Base-by-base conservation (phyloP, 2,113 vertebrate species). In the Piaya cayana region DNA sequence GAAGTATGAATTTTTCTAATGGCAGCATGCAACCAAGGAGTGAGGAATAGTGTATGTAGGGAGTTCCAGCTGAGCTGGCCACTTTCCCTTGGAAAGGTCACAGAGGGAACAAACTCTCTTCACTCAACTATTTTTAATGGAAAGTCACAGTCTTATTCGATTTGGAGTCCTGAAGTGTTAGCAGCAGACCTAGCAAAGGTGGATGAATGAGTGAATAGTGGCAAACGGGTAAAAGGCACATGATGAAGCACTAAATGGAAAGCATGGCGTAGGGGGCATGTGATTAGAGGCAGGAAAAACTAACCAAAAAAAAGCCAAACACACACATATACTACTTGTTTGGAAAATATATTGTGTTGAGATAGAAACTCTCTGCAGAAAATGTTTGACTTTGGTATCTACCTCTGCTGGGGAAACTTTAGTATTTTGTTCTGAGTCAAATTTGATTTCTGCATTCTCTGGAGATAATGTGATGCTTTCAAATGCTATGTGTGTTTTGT, bases 41-140 rank as follows among this genome's bases (percentile, higher is more conserved):
- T 45, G 53, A 82, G 7, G 6, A 68, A 8, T 37, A 6, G 9
- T 58, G 10, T 2, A 1, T 9, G 2, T 9, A 1, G 8, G 45
- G 55, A 25, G 7, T 80, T 83, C 14, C n/a, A 67, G 21, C 15
- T 62, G 63, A 82, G 58, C 19, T 88, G 49, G 9, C 21, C n/a
- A 15, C 13, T 7, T 11, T 86, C 29, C 16, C 21, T 2, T 36
- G 45, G 47, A 47, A 56, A 76, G 37, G 32, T 37, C 26, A 25
- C 78, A 27, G n/a, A 63, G 22, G 8, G 36, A 74, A 42, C n/a
- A 70, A 19, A 39, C 14, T 71, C 2, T 59, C 58, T 82, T 59
- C 27, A 23, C 16, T 63, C 12, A n/a, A 1, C 17, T 63, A 15
- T 32, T 77, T 64, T 55, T 81, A 58, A 22, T 53, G 32, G 11